Base-by-base conservation (phyloP, 2,113 vertebrate genomes). In the Lepisosteus oculatus region DNA sequence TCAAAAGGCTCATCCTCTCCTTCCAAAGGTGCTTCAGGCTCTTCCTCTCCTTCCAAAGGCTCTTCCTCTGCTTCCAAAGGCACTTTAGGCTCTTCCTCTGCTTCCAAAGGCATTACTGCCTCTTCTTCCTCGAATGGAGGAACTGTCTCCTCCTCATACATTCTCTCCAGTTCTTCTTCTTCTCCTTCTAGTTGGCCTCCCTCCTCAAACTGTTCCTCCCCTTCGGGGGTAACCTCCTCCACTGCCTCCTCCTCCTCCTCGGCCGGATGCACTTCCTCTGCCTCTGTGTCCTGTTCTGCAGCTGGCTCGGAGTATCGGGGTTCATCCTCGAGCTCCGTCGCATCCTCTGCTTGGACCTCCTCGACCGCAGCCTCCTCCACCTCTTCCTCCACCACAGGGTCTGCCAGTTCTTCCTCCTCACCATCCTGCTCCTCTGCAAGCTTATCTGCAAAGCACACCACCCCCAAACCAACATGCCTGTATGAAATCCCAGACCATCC, bases 151-250 rank as follows among this genome's bases (percentile, higher is more conserved):
- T 5, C 45, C 0, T 15, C 63, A 1, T 45, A 70, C 13, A 69
- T 72, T 8, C 17, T 61, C 51, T 71, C 59, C 0, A 61, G 12
- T n/a, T 3, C 54, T 7, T 61, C 68, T 13, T 71, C 68, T 15
- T 69, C 29, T 47, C 43, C 67, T 69, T 42, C 61, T 78, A 83
- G 72, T 54, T 13, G 67, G 0, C 6, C 67, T 65, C 47, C 85
- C 82, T 76, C 17, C 74, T 77, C 62, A 61, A 45, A 66, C 83
- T 83, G 76, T 70, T 82, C 81, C 5, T 71, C 70, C 5, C 41
- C 43, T 2, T 15, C 43, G 3, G 12, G 11, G 3, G 69, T 71
- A 4, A 57, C 65, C 2, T 78, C 75, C 4, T 75, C 74, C 43
- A 71, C 64, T 15, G 15, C 51, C 45, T 79, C 73, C 2, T 4